These are phyloP conservation scores for Sminthurides aquaticus DNA, from an alignment of 2,888 invertebrate genomes.

Conservation along the genomic window DNA sequence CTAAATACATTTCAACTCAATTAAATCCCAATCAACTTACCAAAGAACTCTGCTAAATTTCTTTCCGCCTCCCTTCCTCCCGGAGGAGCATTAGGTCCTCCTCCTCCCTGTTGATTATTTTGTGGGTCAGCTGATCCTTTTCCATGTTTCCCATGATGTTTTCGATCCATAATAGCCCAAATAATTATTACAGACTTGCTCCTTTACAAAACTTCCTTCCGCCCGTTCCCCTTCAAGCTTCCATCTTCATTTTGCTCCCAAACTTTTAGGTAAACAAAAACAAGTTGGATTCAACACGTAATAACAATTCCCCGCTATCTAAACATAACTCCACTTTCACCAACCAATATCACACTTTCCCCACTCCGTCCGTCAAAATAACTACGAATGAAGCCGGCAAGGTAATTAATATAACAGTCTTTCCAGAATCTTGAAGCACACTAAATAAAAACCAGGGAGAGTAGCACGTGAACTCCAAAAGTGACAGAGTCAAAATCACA, in stretches of 20 bases:
- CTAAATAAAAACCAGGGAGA: no score
- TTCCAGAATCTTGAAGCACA: no score
- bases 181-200: neutral
- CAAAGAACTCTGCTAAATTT: constrained; percentile 25
- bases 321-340: no score
- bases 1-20: no score
- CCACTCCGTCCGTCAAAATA: no score
- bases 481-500: no score
- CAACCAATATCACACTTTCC: no score
- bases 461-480: no score
- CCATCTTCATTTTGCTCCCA: neutral
- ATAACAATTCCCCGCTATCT: no score
- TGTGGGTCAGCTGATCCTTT: constrained; percentile 1
- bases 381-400: no score
- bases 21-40: constrained; percentile 8
- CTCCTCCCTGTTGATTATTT: no score
- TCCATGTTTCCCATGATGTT: constrained; percentile 6
- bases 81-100: neutral
- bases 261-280: neutral
- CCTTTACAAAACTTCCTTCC: neutral
- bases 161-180: constrained; percentile 17
- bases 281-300: neutral
- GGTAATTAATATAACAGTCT: no score
- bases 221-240: neutral
- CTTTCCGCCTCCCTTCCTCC: constrained; percentile 8